Evolutionary conservation across 2,113 vertebrate genomes (phyloP).

Genomic region (Tetraodon nigroviridis): DNA sequence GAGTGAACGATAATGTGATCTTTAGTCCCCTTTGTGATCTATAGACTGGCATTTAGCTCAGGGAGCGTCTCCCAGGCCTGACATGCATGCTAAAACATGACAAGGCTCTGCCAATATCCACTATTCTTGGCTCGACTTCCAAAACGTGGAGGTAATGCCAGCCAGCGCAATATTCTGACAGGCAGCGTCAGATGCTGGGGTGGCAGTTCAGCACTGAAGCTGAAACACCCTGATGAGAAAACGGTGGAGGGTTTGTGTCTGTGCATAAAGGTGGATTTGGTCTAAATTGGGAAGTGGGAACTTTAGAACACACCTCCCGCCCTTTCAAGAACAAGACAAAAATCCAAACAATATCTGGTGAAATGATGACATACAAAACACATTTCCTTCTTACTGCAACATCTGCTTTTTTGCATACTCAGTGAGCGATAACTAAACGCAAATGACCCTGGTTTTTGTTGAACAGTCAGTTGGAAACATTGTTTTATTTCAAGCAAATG

Average conservation of each 20-base stretch:
- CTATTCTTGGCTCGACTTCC: slow-evolving; percentile 24
- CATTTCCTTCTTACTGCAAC: no score
- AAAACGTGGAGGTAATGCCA: slow-evolving; percentile 77
- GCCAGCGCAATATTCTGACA: slow-evolving; percentile 76
- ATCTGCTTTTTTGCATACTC: no score
- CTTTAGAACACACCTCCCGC: no score
- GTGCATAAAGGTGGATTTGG: not conserved
- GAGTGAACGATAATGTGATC: slow-evolving; percentile 93
- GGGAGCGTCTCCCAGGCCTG: slow-evolving; percentile 70
- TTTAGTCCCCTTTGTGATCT: slow-evolving; percentile 95
- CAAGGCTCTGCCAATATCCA: slow-evolving; percentile 73
- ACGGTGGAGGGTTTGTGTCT: slow-evolving; percentile 20
- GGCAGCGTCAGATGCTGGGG: slow-evolving; percentile 49
- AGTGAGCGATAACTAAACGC: no score
- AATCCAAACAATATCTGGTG: no score
- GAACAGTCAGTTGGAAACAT: no score
- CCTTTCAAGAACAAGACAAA: no score
- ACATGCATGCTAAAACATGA: slow-evolving; percentile 89
- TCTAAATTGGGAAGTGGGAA: no score
- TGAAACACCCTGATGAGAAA: slow-evolving; percentile 22
- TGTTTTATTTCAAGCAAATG: no score
- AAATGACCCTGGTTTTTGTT: no score
- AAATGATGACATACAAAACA: no score
- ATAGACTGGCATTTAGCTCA: slow-evolving; percentile 99
- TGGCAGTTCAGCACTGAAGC: slow-evolving; percentile 58